Base-by-base conservation (phyloP, 2,113 vertebrate genomes). In the Archilochus colubris region DNA sequence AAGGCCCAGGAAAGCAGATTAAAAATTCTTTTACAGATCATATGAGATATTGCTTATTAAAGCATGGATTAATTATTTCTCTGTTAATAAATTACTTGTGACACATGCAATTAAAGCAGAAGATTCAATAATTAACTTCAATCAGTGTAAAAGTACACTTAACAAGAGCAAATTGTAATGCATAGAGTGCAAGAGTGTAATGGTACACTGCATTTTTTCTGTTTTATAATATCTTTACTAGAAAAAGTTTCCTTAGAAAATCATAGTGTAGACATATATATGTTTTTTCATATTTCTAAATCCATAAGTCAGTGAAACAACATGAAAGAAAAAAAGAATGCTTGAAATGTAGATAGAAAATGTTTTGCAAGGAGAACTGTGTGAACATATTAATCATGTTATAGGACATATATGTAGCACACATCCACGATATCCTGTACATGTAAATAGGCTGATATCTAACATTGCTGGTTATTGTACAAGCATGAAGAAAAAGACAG, bases 81-180 rank as follows among this genome's bases (percentile, higher is more conserved):
- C 72, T 43, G 58, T 64, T 96, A 92, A 97, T 89, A 94, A 96
- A 97, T 95, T 96, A 94, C 50, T 97, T 97, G 36, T 97, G 96
- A 94, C 89, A 94, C 24, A 53, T 61, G 30, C 82, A 94, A 89
- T 97, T 97, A 90, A 93, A 95, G 79, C 46, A 86, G 82, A 96
- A 94, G 61, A 86, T 84, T 91, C 66, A 77, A 81, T 91, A 72
- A 94, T 78, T 95, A 96, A 59, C 67, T 84, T 67, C 40, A 96
- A 93, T 95, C 88, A 92, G 73, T 89, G 58, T 21, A 78, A 92
- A 95, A 93, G 24, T 55, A 82, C 72, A 85, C 21, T 82, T 82
- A 73, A 95, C 78, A 88, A 86, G 33, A 72, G n/a, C n/a, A 90
- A 94, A 88, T 31, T 84, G 24, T 19, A 75, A 44, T 91, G 73